Evolutionary conservation across 2,113 vertebrate genomes (phyloP), one percentile per base, ranked within the genome.

Genomic region (Callocephalon fimbriatum): DNA sequence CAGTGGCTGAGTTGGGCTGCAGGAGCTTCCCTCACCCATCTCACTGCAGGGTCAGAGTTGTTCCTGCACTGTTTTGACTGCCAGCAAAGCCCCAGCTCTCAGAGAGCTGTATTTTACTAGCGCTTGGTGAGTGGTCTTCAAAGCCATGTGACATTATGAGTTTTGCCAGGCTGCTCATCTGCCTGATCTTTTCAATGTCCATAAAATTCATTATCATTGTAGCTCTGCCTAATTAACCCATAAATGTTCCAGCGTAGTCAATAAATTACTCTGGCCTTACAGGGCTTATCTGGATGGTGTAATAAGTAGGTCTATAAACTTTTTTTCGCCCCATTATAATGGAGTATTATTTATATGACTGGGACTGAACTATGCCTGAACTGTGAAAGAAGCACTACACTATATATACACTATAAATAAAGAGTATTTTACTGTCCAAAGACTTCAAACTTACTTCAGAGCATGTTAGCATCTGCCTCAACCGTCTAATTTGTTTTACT

Each of bases 341-440:
- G 92, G 54, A 40, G 31, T 81, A 58, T 90, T 96, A 95, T 95
- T 97, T 97, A 93, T 95, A 95, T 50, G 65, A 40, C 51, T 62
- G 70, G 27, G 66, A 62, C 45, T 97, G 97, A 97, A 96, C 96
- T 96, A 51, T 78, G 88, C 40, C 94, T 96, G 95, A 97, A 97
- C 96, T 89, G 58, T 68, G 88, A 91, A 92, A 92, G 86, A 86
- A 93, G 76, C 50, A 12, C 73, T 81, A 44, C 37, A 21, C 47
- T 89, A 56, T 84, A 95, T 92, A 93, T 78, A 48, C 37, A 23
- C 47, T 87, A 56, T 89, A 95, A 93, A 93, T 97, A 87, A 90
- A 86, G 50, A 76, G 8, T 53, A 35, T 91, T 96, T 95, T 94
- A 92, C 61, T 86, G 72, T 75, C 76, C 76, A 53, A 59, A 81